phyloP scores from a whole-genome alignment of 2,113 vertebrate species.

The Nyctibius bracteatus region DNA sequence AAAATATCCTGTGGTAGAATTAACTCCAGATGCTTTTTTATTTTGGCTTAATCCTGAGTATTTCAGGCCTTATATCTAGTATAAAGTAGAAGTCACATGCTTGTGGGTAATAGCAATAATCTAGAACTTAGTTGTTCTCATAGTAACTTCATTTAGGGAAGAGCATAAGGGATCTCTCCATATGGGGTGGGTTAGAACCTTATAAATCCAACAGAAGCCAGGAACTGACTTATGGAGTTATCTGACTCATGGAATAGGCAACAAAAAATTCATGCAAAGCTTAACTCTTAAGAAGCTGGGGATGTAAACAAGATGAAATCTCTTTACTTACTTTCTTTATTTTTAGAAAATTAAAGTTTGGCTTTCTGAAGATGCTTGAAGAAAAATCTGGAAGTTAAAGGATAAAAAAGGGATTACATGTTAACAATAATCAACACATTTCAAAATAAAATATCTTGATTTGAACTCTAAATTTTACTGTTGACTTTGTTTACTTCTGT shows the following conservation, averaged over 20 bases:
- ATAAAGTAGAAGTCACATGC: not conserved
- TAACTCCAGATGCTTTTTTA: accelerated
- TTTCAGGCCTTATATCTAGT: not conserved
- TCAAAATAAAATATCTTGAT: not conserved
- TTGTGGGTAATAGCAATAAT: not conserved
- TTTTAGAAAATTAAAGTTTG: not conserved
- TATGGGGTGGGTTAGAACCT: not conserved
- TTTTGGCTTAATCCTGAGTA: not conserved
- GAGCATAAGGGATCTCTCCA: accelerated
- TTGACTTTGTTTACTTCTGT: not conserved
- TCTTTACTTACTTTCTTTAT: not conserved
- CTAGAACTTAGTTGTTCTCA: not conserved
- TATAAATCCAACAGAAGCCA: not conserved
- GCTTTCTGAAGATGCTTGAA: not conserved
- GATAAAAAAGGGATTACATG: not conserved
- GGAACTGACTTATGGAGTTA: not conserved
- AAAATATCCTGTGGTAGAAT: not conserved
- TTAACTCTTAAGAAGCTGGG: not conserved
- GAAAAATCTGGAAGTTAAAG: not conserved
- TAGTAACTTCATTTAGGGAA: not conserved
- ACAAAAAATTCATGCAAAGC: not conserved
- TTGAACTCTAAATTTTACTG: not conserved
- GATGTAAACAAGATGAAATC: not conserved
- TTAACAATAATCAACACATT: not conserved
- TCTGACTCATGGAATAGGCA: not conserved